Conservation (phyloP, 2,888 invertebrate species). For the Lochmaea crataegi region DNA sequence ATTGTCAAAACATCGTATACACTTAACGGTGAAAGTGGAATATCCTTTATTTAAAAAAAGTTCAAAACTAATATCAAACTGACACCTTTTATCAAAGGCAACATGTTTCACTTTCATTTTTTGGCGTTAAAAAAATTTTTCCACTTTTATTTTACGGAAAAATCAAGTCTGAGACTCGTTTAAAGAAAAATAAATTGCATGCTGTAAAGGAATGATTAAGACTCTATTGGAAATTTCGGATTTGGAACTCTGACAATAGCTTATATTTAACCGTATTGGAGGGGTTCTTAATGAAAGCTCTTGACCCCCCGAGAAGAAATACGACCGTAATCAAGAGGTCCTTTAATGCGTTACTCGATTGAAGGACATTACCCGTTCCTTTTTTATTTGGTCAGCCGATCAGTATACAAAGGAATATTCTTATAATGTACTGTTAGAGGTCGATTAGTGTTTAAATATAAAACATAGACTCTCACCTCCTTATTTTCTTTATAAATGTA, state of each 20-base stretch:
- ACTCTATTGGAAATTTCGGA: slow-evolving; percentile 61
- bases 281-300: slow-evolving; percentile 61
- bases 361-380: slow-evolving; percentile 62
- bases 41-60: too few relatives aligned
- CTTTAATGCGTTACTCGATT: slow-evolving; percentile 63
- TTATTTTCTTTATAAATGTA: too few relatives aligned
- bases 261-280: slow-evolving; percentile 61
- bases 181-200: slow-evolving; percentile 56
- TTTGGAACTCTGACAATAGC: slow-evolving; percentile 57
- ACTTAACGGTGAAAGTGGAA: too few relatives aligned
- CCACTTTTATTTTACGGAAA: slow-evolving; percentile 14
- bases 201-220: slow-evolving; percentile 59
- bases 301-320: slow-evolving; percentile 62
- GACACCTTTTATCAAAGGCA: neutral
- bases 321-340: slow-evolving; percentile 64
- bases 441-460: neutral
- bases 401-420: slow-evolving; percentile 48
- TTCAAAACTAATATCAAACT: too few relatives aligned
- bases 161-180: slow-evolving; percentile 30
- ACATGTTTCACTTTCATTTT: slow-evolving; percentile 7
- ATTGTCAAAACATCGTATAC: too few relatives aligned
- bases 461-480: too few relatives aligned
- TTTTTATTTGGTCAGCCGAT: slow-evolving; percentile 60
- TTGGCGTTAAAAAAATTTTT: slow-evolving; percentile 13
- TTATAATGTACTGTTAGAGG: slow-evolving; percentile 27